Evolutionary conservation across 2,888 invertebrate species (phyloP).

Genomic region (Euspilapteryx auroguttella): DNA sequence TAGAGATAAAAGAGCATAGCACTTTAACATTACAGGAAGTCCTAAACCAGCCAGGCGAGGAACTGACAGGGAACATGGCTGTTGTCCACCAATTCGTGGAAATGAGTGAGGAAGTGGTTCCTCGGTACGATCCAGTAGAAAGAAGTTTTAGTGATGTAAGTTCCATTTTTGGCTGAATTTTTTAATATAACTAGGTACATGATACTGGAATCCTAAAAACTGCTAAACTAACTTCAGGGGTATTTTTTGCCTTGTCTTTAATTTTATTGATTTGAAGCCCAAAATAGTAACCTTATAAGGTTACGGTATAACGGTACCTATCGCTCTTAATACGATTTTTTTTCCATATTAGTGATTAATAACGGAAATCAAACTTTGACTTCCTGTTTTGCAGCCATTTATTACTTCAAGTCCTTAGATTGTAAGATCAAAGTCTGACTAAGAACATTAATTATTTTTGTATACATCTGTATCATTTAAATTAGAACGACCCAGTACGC

Average conservation of each 20-base stretch:
- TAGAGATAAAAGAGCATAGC: too few relatives aligned
- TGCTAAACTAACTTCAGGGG: too few relatives aligned
- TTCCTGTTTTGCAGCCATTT: too few relatives aligned
- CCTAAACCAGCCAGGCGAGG: constrained; percentile 41
- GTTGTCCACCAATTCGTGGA: constrained; percentile 75
- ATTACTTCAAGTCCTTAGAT: neutral
- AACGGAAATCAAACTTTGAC: too few relatives aligned
- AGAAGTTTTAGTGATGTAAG: constrained; percentile 31
- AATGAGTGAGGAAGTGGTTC: constrained; percentile 65
- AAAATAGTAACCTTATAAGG: too few relatives aligned
- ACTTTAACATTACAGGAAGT: constrained; percentile 50
- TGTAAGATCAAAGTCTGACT: neutral
- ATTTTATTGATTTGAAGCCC: too few relatives aligned
- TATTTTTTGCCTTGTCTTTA: too few relatives aligned
- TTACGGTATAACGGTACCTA: too few relatives aligned
- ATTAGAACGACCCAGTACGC: constrained; percentile 43
- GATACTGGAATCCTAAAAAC: too few relatives aligned
- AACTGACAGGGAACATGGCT: constrained; percentile 66
- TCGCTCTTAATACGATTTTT: too few relatives aligned
- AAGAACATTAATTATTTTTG: constrained; percentile 15
- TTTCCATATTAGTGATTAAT: too few relatives aligned
- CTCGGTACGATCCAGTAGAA: constrained; percentile 29
- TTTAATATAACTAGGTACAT: too few relatives aligned
- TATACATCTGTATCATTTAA: constrained; percentile 24
- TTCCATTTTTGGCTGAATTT: constrained; percentile 16